These are phyloP conservation scores for Akabosia matsudoensis DNA, from an alignment of 1,140 invertebrate genomes.

Conservation along the genomic window DNA sequence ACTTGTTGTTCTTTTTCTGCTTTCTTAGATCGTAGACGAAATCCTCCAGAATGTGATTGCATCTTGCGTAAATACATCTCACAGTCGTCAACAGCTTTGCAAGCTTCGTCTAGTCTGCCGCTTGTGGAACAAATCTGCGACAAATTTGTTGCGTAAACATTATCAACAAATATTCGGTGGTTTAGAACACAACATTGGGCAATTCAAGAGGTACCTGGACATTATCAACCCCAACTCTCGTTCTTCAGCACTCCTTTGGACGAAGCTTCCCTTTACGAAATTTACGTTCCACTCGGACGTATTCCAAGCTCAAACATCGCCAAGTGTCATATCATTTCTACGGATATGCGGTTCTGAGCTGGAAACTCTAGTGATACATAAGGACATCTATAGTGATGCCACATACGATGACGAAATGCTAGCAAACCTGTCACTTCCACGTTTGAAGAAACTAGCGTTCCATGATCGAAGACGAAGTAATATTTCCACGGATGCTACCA, in stretches of 20 bases:
- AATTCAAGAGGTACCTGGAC: slow-evolving; percentile 6
- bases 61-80: neutral
- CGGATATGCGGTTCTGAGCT: neutral
- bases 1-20: neutral
- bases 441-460: neutral
- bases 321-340: slow-evolving; percentile 11
- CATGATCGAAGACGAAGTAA: neutral
- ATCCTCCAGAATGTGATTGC: neutral
- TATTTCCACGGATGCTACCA: neutral
- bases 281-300: slow-evolving; percentile 14
- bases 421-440: neutral
- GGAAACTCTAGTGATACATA: slow-evolving; percentile 6
- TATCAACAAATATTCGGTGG: slow-evolving; percentile 12
- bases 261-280: neutral
- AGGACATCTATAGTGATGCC: slow-evolving; percentile 12
- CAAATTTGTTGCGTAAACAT: neutral
- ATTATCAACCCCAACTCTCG: neutral
- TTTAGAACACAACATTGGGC: slow-evolving; percentile 8
- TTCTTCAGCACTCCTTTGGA: neutral
- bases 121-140: neutral
- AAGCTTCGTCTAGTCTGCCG: neutral
- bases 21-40: slow-evolving; percentile 14
- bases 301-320: neutral
- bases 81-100: slow-evolving; percentile 14
- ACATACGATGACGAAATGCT: slow-evolving; percentile 8